Evolutionary conservation across 2,797 vertebrate genomes (phyloP).

Genomic region (Ambastaia sidthimunki): DNA sequence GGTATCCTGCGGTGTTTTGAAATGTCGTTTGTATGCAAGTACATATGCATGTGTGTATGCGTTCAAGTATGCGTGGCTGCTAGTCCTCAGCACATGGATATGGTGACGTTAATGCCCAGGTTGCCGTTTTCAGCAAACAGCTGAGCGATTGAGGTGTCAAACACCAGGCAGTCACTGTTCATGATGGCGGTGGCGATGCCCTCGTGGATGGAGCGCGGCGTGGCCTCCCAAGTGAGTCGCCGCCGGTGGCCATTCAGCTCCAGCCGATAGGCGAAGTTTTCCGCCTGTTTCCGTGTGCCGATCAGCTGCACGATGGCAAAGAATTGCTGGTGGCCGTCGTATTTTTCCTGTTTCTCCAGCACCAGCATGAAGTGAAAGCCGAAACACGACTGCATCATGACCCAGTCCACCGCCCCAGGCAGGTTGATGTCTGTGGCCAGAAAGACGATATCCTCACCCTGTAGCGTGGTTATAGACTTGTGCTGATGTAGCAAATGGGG

Average conservation of each 20-base stretch:
- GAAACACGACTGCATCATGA: constrained; percentile 99
- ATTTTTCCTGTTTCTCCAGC: constrained; percentile 66
- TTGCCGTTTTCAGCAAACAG: constrained; percentile 83
- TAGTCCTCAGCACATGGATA: constrained; percentile 80
- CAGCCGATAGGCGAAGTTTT: constrained; percentile 83
- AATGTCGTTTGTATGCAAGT: constrained; percentile 52
- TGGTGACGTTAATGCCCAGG: constrained; percentile 84
- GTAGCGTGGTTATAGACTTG: constrained; percentile 96
- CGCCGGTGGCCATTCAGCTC: constrained; percentile 82
- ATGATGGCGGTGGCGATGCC: constrained; percentile 82
- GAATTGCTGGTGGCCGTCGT: constrained; percentile 84
- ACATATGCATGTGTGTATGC: constrained; percentile 26
- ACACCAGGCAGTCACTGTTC: constrained; percentile 84
- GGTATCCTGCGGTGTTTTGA: constrained; percentile 63
- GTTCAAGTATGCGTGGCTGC: constrained; percentile 26
- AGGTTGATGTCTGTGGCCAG: constrained; percentile 98
- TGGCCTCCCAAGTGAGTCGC: constrained; percentile 83
- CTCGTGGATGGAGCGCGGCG: constrained; percentile 82
- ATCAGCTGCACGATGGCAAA: constrained; percentile 83
- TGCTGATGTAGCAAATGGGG: constrained; percentile 98
- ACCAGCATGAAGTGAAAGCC: constrained; percentile 90
- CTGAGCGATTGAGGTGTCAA: constrained; percentile 82
- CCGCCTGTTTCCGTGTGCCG: constrained; percentile 80
- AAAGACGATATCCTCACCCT: constrained; percentile 97
- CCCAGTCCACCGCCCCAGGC: constrained; percentile 97